Evolutionary conservation across 2,797 vertebrate species (phyloP).

Genomic region (Morelia viridis): DNA sequence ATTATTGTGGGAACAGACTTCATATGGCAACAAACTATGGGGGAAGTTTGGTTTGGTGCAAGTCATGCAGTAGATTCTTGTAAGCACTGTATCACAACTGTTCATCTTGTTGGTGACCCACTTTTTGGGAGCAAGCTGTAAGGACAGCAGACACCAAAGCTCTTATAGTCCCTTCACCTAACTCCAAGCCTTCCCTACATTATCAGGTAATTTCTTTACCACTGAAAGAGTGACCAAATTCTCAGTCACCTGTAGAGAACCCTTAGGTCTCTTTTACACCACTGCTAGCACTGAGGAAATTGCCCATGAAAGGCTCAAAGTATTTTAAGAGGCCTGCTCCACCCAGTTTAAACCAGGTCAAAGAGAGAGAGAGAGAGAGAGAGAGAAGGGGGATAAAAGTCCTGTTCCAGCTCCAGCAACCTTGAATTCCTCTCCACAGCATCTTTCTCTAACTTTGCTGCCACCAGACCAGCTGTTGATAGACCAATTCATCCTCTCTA

Average conservation of each 20-base stretch:
- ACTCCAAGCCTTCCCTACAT: not conserved
- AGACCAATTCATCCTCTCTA: not conserved
- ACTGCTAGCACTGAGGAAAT: too few species aligned
- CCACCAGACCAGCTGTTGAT: too few species aligned
- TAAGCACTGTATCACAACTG: not conserved
- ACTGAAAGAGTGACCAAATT: not conserved
- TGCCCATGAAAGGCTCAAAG: too few species aligned
- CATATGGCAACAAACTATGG: not conserved
- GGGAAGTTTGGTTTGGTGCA: not conserved
- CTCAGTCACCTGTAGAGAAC: not conserved
- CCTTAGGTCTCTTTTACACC: too few species aligned
- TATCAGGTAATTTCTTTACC: not conserved
- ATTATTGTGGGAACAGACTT: not conserved
- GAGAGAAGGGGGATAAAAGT: too few species aligned
- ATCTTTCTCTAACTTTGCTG: too few species aligned
- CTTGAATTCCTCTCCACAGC: too few species aligned
- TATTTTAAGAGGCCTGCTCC: too few species aligned
- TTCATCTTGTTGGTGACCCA: not conserved
- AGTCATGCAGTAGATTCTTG: not conserved
- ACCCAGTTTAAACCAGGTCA: too few species aligned
- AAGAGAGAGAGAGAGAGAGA: too few species aligned
- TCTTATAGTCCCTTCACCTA: not conserved
- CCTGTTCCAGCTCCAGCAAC: too few species aligned
- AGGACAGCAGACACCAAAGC: not conserved
- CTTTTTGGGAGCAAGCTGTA: not conserved